These are phyloP conservation scores for Xestia sexstrigata DNA, from an alignment of 2,888 invertebrate species.

Conservation along the genomic window DNA sequence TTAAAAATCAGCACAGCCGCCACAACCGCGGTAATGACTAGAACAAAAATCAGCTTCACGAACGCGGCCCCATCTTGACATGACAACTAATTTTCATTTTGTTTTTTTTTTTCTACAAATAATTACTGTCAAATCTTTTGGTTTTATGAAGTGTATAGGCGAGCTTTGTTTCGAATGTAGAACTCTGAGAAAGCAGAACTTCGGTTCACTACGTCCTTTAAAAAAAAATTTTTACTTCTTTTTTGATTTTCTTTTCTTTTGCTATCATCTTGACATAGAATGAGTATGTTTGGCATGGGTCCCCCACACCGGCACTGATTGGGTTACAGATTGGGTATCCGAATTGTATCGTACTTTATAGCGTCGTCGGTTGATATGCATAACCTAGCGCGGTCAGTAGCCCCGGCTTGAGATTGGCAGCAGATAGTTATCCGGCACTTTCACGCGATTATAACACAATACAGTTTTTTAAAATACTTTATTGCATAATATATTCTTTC, in stretches of 20 bases:
- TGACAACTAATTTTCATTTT: conserved; percentile 10
- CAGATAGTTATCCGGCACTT: conserved; percentile 66
- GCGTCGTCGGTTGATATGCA: conserved; percentile 64
- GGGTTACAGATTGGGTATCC: conserved; percentile 62
- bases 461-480: conserved; percentile 24
- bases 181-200: conserved; percentile 23
- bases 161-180: conserved; percentile 30
- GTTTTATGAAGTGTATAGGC: conserved; percentile 1
- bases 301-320: conserved; percentile 68
- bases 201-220: neutral
- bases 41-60: neutral
- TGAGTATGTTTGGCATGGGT: conserved; percentile 4
- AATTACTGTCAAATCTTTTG: conserved; percentile 27
- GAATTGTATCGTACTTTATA: conserved; percentile 61
- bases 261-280: conserved; percentile 32
- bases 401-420: conserved; percentile 64
- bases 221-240: neutral
- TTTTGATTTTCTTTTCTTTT: conserved; percentile 18
- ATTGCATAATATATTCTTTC: conserved; percentile 44
- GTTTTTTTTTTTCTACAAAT: conserved; percentile 1
- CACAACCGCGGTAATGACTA: neutral
- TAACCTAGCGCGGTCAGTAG: conserved; percentile 61
- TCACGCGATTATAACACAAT: conserved; percentile 55
- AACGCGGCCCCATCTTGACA: conserved; percentile 5
- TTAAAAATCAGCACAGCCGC: neutral